These are phyloP conservation scores for Dipodomys ordii DNA, from an alignment of 2,113 vertebrate genomes.

Conservation along the genomic window DNA sequence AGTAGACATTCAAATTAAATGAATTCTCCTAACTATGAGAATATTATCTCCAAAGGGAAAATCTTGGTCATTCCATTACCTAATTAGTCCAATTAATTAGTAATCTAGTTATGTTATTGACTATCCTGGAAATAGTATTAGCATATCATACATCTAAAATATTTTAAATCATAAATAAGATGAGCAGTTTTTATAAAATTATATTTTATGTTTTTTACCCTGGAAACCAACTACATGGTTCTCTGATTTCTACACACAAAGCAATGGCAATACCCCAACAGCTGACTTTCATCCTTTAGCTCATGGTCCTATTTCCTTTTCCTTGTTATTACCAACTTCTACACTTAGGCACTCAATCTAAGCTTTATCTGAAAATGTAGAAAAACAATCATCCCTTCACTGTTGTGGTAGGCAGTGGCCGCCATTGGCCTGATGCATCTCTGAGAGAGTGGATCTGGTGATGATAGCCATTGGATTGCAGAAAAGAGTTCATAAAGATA, in stretches of 20 bases:
- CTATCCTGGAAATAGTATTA: background rate
- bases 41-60: background rate
- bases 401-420: background rate
- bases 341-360: background rate
- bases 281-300: accelerated
- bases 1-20: background rate
- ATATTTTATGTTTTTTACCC: background rate
- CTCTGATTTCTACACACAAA: background rate
- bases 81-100: background rate
- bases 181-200: background rate
- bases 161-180: background rate
- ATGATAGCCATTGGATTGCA: background rate
- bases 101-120: background rate
- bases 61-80: background rate
- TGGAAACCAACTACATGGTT: background rate
- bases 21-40: background rate
- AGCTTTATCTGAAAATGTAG: background rate
- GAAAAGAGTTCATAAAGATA: background rate
- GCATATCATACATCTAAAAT: background rate
- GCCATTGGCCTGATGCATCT: accelerated
- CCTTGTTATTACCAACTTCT: background rate
- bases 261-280: background rate
- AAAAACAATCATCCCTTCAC: background rate
- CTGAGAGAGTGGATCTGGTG: background rate
- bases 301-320: accelerated